phyloP scores from a whole-genome alignment of 2,888 invertebrate genomes.

The Pollenia labialis region DNA sequence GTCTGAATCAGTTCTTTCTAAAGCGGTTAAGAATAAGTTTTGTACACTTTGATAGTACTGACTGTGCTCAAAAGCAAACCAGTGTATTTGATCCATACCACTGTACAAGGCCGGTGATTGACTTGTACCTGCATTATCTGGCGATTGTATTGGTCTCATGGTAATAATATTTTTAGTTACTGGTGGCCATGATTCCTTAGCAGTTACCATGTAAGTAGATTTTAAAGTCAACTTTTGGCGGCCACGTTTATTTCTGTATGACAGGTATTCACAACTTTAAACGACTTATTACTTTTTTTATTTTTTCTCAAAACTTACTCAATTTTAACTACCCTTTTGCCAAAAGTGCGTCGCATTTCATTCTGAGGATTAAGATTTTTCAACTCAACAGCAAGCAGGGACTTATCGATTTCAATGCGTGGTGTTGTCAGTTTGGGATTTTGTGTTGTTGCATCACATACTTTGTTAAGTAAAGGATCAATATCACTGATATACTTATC shows the following conservation, averaged over 20 bases:
- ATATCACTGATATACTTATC: conserved; percentile 81
- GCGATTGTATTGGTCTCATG: conserved; percentile 87
- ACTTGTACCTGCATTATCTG: conserved; percentile 76
- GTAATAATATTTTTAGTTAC: conserved; percentile 89
- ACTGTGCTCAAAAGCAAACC: conserved; percentile 91
- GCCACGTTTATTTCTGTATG: conserved; percentile 86
- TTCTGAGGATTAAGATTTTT: conserved; percentile 91
- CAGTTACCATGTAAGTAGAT: conserved; percentile 88
- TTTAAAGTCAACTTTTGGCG: conserved; percentile 86
- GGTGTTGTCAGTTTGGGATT: conserved; percentile 73
- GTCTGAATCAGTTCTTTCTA: conserved; percentile 91
- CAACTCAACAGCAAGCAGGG: conserved; percentile 87
- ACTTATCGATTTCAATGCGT: conserved; percentile 87
- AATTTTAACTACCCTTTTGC: conserved; percentile 90
- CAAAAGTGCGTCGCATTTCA: conserved; percentile 92
- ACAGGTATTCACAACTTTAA: background rate
- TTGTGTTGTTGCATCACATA: conserved; percentile 78
- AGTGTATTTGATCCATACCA: conserved; percentile 82
- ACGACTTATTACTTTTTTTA: background rate
- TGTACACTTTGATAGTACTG: conserved; percentile 90
- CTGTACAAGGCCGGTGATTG: conserved; percentile 77
- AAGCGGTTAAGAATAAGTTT: conserved; percentile 90
- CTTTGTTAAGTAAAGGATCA: conserved; percentile 81
- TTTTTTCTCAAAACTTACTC: conserved; percentile 83
- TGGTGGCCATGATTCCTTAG: conserved; percentile 90